Base-by-base conservation (phyloP, 2,113 vertebrate species). In the Nestor notabilis region DNA sequence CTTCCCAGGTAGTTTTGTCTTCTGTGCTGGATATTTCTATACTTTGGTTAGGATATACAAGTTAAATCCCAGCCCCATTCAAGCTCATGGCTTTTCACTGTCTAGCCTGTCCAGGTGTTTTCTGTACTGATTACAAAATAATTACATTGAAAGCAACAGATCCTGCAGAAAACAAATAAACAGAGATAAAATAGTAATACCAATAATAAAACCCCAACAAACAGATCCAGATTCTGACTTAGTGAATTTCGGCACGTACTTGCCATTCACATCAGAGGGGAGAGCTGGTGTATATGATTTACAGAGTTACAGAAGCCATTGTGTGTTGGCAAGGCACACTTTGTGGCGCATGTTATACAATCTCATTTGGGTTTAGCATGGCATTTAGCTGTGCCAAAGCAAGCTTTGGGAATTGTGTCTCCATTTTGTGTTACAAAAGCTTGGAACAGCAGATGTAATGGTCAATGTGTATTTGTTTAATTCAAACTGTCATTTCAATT, bases 261-360 rank as follows among this genome's bases (percentile, higher is more conserved):
- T 76, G 9, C 25, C 23, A 2, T 55, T 60, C 18, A 1, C 2
- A 0, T 0, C 1, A 0, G 63, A 17, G 43, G 23, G n/a, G 31
- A n/a, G 46, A 44, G 50, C 4, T 1, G 0, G 12, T 6, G 23
- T 14, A 15, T 2, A 3, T 1, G 46, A 3, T 3, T n/a, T n/a
- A n/a, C 21, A 76, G 29, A 13, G 35, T 20, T 41, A 14, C 31
- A 50, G 79, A 1, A 46, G 63, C 35, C 7, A 4, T 2, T 6
- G 41, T 10, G 33, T 12, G 2, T 0, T 29, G 41, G 17, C 52
- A 37, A 3, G 5, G 2, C 37, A 6, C 0, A 0, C 21, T 65
- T 47, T 5, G 61, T 37, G 76, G 25, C 19, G 9, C 7, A 0
- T 16, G n/a, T 55, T 24, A 12, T 4, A 2, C 17, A 37, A 7